These are phyloP conservation scores for Tenodera sinensis DNA, from an alignment of 2,888 invertebrate genomes.

Conservation along the genomic window DNA sequence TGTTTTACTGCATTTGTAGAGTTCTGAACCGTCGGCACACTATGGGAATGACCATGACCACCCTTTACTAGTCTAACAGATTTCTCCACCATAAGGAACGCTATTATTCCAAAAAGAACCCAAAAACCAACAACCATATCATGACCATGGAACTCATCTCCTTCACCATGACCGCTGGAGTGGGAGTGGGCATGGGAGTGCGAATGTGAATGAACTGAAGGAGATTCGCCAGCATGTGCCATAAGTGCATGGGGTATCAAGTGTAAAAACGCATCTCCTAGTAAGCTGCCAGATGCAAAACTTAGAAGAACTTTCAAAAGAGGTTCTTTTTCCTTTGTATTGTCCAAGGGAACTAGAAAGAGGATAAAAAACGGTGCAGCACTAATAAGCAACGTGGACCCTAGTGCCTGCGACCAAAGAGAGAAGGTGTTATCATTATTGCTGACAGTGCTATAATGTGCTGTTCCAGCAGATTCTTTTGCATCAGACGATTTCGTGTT, in stretches of 20 bases:
- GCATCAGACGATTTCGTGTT: slow-evolving; percentile 43
- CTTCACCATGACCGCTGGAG: slow-evolving; percentile 51
- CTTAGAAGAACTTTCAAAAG: slow-evolving; percentile 85
- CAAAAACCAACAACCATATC: slow-evolving; percentile 92
- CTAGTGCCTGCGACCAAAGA: slow-evolving; percentile 78
- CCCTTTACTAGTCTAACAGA: slow-evolving; percentile 82
- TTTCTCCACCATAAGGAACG: slow-evolving; percentile 92
- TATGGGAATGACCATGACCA: slow-evolving; percentile 73
- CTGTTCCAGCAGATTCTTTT: slow-evolving; percentile 25
- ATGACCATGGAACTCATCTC: slow-evolving; percentile 52
- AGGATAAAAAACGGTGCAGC: slow-evolving; percentile 91
- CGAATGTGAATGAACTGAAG: slow-evolving; percentile 39
- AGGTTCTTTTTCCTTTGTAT: slow-evolving; percentile 76
- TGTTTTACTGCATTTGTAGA: neutral
- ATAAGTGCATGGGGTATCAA: slow-evolving; percentile 92
- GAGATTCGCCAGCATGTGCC: slow-evolving; percentile 49
- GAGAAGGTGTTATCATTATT: slow-evolving; percentile 8
- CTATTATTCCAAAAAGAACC: slow-evolving; percentile 89
- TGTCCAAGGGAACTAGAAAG: slow-evolving; percentile 89
- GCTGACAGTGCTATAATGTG: neutral
- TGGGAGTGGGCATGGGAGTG: slow-evolving; percentile 53
- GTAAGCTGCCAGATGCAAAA: slow-evolving; percentile 91
- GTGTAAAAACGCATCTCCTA: slow-evolving; percentile 98
- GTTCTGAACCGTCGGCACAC: slow-evolving; percentile 32
- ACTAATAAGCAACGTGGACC: slow-evolving; percentile 90